Evolutionary conservation across 2,113 vertebrate genomes (phyloP), one percentile per base, ranked within the genome.

Genomic region (Carlito syrichta): DNA sequence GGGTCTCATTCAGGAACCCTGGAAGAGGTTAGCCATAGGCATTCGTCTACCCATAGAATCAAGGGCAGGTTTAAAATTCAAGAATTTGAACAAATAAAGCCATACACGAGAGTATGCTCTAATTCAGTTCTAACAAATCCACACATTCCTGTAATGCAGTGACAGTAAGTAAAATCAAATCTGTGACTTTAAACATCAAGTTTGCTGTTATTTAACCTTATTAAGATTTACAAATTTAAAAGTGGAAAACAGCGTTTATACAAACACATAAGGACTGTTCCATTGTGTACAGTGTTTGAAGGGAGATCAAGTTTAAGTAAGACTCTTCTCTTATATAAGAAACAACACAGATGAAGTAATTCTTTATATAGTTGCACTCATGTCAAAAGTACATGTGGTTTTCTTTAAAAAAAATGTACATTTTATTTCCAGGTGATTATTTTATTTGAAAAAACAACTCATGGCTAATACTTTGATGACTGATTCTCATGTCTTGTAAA

Each of bases 351-450:
- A 96, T 90, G 56, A 98, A n/a, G n/a, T n/a, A n/a, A n/a, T n/a
- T n/a, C n/a, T n/a, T n/a, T 95, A 98, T 98, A 98, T 69, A 97
- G 81, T 89, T 97, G 90, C 74, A 97, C 95, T 98, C 96, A 97
- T 97, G 95, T 95, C 98, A 98, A 98, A 97, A 98, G 97, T 98
- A 98, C 97, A 98, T 98, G 99, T 98, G 97, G 98, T 98, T 99
- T 99, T 98, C 99, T 99, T 99, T 98, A 99, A 69, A 97, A 45
- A 99, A 99, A 98, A 99, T 98, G 93, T 99, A 99, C 98, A 99
- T 99, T 99, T n/a, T 98, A 98, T 99, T 98, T 98, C 96, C 99
- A 99, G 99, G 99, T 98, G 98, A 98, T 98, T 97, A 99, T 99
- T 98, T 98, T 97, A 98, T 94, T 96, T 97, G 98, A 97, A 98